A percentile compares a stretch with the other conserved stretches of the same genome.
These are phyloP conservation scores for Calycopis cecrops DNA, from an alignment of 1,140 invertebrate genomes.

Conservation along the genomic window DNA sequence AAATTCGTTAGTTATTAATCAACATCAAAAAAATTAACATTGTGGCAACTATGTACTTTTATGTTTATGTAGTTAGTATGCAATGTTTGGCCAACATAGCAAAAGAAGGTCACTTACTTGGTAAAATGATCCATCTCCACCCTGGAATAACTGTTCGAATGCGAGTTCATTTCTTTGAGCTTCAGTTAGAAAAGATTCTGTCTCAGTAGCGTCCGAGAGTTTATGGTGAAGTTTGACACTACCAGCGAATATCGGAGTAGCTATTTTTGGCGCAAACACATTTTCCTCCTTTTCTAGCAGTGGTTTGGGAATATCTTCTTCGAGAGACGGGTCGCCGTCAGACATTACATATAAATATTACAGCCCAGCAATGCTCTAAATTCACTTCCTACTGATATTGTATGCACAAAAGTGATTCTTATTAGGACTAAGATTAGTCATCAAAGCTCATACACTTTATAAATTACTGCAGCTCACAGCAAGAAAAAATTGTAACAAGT, in stretches of 20 bases:
- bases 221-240: constrained; percentile 59
- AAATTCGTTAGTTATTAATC: too few species aligned
- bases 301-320: constrained; percentile 66
- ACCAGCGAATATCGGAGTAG: constrained; percentile 57
- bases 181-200: constrained; percentile 58
- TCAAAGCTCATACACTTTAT: neutral
- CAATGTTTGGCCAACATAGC: neutral
- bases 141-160: constrained; percentile 54
- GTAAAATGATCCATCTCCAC: constrained; percentile 58
- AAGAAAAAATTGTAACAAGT: too few species aligned
- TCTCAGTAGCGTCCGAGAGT: constrained; percentile 48
- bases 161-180: constrained; percentile 62
- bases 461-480: too few species aligned
- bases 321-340: constrained; percentile 71
- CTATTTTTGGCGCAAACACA: constrained; percentile 65
- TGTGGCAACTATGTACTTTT: too few species aligned
- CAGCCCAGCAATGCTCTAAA: constrained; percentile 5
- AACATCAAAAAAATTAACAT: too few species aligned
- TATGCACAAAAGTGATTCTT: constrained; percentile 2
- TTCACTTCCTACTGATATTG: neutral
- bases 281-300: constrained; percentile 58
- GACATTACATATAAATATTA: constrained; percentile 58
- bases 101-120: constrained; percentile 36
- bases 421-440: constrained; percentile 9
- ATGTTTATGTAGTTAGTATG: too few species aligned